phyloP scores from a whole-genome alignment of 1,140 invertebrate genomes.

The Drosophila baimaii region DNA sequence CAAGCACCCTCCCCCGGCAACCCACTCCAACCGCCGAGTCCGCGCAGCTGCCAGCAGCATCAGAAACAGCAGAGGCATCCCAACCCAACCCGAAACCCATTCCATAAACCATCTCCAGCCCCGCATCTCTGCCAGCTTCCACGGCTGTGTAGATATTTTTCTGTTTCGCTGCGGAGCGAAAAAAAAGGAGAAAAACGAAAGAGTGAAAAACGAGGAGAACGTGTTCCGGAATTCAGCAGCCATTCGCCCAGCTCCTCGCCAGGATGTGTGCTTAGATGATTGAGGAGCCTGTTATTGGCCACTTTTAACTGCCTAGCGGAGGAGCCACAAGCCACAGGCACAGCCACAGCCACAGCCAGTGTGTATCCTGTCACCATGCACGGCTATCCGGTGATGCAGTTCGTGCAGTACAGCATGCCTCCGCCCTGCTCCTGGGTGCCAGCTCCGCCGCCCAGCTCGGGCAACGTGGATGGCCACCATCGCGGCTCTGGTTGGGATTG shows the following conservation, averaged over 20 bases:
- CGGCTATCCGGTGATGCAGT: slow-evolving; percentile 87
- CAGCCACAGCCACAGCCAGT: not conserved
- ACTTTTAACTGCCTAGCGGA: slow-evolving; percentile 17
- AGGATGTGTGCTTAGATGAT: slow-evolving; percentile 30
- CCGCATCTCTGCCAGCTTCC: slow-evolving; percentile 35
- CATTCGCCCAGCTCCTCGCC: not conserved
- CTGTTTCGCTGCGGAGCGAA: slow-evolving; percentile 46
- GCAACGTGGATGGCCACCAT: slow-evolving; percentile 63
- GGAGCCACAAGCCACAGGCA: not conserved
- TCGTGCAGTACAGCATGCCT: slow-evolving; percentile 86
- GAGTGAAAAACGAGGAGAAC: slow-evolving; percentile 37
- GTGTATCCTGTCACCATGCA: slow-evolving; percentile 82
- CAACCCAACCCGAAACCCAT: slow-evolving; percentile 15
- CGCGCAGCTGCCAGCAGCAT: slow-evolving; percentile 62
- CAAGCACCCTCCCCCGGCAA: too few relatives aligned
- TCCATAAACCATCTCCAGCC: slow-evolving; percentile 27
- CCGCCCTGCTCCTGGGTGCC: slow-evolving; percentile 84
- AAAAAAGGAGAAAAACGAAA: slow-evolving; percentile 30
- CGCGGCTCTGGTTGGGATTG: slow-evolving; percentile 53
- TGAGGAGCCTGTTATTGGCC: slow-evolving; percentile 23
- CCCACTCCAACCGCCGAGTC: slow-evolving; percentile 27
- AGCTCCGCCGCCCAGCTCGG: slow-evolving; percentile 68
- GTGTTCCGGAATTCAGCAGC: slow-evolving; percentile 47
- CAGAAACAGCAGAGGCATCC: slow-evolving; percentile 49
- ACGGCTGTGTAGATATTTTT: slow-evolving; percentile 79